Evolutionary conservation across 2,797 vertebrate genomes (phyloP), one percentile per base, ranked within the genome.

Genomic region (Xiphorhynchus erythropygius): DNA sequence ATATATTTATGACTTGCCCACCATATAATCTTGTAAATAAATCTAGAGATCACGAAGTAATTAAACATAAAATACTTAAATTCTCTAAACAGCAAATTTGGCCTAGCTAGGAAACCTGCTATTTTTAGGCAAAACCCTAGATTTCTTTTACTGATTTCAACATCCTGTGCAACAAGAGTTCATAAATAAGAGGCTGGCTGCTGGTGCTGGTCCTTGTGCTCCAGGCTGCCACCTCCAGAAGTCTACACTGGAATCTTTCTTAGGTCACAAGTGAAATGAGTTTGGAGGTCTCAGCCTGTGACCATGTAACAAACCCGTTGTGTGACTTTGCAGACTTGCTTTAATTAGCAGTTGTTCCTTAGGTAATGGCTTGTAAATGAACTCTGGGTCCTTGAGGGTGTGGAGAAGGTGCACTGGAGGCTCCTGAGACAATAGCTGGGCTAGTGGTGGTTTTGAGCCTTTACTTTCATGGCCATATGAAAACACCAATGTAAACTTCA

Each of bases 101-200:
- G 30, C 84, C 87, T 67, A 65, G 60, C 50, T 37, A 81, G 35
- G 9, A 41, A 52, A 55, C 64, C 15, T 95, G 42, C 52, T 86
- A 30, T 90, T 93, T 96, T 93, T 91, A 65, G 52, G 64, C 22
- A 76, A 59, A 93, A 52, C 5, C 10, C 30, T 57, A 9, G 28
- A 39, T 89, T 71, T 91, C 6, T 90, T 71, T 94, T 57, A 30
- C 81, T 60, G 56, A 82, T 97, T 97, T 93, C 95, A 96, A 82
- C 39, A 49, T 93, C 84, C 69, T 93, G 64, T 95, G 46, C 93
- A 96, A 96, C 93, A 96, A 97, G 97, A 96, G 80, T 84, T 92
- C 94, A 64, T 93, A 95, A 93, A 97, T 92, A 93, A 77, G 77
- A 79, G 50, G 50, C 52, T 90, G 49, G 62, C 88, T 92, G 44